Base-by-base conservation (phyloP, 2,797 vertebrate genomes). In the Notolepis coatsorum region DNA sequence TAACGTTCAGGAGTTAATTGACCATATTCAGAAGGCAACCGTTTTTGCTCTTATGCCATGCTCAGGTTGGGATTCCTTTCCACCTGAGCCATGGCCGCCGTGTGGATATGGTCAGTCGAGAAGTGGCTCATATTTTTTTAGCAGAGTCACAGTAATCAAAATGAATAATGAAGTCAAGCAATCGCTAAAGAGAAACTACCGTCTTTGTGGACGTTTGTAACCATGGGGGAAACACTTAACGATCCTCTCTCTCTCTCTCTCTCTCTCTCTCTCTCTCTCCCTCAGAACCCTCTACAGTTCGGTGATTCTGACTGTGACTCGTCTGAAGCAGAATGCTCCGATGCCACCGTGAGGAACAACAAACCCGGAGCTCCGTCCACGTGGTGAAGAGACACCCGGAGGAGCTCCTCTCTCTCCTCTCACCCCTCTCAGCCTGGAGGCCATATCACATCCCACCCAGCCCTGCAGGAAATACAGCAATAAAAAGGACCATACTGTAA, bases 281-380 rank as follows among this genome's bases (percentile, higher is more conserved):
- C 41, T 54, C 89, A 99, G 98, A 98, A 97, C 85, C 95, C 95
- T 2, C 87, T 95, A 33, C 96, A 96, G 89, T 97, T 97, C 81
- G 94, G 92, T 58, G 96, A 96, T 76, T 97, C 95, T 0, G 97
- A 97, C 88, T 96, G 96, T 55, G 97, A 99, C 84, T 92, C 97
- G 7, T 99, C 98, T 0, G 98, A 98, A 55, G 98, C 95, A 0
- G 98, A 99, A 72, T 97, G 97, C 86, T 99, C 97, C 0, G 98
- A 99, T 63, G 93, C 95, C 87, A 99, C 98, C 0, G 96, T 99
- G 65, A 95, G 96, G 89, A 97, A 96, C 94, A 96, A 94, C 90
- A 96, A 96, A 80, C 93, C 90, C 37, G 94, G 95, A 70, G 95
- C 92, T 65, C 96, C 95, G 47, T 96, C 97, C 71, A 95, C 96